These are phyloP conservation scores for Crotalus tigris DNA, from an alignment of 2,113 vertebrate species.

Conservation along the genomic window DNA sequence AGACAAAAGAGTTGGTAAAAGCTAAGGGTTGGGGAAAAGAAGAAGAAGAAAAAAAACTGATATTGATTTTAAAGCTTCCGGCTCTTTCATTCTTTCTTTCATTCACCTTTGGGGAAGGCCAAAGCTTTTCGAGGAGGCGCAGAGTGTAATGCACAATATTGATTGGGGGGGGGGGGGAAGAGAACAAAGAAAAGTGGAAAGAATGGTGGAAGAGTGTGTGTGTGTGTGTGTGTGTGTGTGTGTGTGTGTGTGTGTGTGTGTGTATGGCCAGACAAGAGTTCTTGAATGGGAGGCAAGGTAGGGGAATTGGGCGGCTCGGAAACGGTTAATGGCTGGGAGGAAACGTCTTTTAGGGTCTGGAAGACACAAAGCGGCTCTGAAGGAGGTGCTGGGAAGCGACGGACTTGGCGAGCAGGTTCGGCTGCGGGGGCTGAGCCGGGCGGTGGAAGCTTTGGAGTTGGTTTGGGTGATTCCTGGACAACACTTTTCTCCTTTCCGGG, in stretches of 20 bases:
- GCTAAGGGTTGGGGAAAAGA: conserved; percentile 33
- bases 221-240: not conserved
- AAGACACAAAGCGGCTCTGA: conserved; percentile 48
- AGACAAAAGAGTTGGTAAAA: conserved; percentile 64
- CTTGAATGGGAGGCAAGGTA: conserved; percentile 20
- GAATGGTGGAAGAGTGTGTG: not conserved
- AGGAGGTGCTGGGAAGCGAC: not conserved
- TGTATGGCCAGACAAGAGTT: not conserved
- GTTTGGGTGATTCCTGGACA: conserved; percentile 63
- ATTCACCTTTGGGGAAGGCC: not conserved
- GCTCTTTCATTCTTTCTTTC: not conserved
- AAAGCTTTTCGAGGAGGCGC: not conserved
- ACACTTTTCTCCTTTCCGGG: conserved; percentile 29
- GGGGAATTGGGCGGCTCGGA: not conserved
- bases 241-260: conserved; percentile 2
- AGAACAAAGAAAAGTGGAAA: conserved; percentile 57
- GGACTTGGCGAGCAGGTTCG: conserved; percentile 17
- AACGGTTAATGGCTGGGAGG: not conserved
- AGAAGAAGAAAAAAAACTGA: not conserved
- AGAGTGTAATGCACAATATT: conserved; percentile 2
- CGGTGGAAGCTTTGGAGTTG: not conserved
- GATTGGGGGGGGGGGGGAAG: not conserved
- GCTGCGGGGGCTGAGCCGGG: conserved; percentile 14
- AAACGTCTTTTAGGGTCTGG: not conserved
- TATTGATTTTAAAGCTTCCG: conserved; percentile 23